Evolutionary conservation across 2,113 vertebrate genomes (phyloP), one percentile per base, ranked within the genome.

Genomic region (Gnathonemus echidnorhynchus): DNA sequence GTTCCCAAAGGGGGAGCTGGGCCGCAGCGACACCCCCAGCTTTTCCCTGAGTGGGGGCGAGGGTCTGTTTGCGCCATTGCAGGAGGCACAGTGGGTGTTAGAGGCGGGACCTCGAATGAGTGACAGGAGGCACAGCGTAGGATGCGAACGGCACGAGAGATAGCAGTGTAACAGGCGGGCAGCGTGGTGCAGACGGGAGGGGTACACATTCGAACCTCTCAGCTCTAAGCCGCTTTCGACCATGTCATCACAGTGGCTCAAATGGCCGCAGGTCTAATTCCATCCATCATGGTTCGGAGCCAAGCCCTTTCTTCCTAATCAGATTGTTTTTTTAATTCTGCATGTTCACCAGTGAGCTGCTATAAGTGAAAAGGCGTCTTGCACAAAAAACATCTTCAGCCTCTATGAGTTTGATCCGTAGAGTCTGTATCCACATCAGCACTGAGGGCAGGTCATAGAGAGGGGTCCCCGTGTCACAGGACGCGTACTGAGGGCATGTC

Each of bases 11-110:
- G 50, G n/a, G 52, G 56, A 27, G 35, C 45, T 53, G 56, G 89
- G 89, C 84, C n/a, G 27, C 35, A 45, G 42, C 3, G 89, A 86
- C 13, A 89, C 89, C 49, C 31, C 89, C 77, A 21, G 77, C 42
- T 48, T 48, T 85, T 85, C 8, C 8, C 19, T 10, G 83, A 7
- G 21, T 85, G 7, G 45, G 45, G 39, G 42, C 9, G 39, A 85
- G 45, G 24, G 39, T 48, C 21, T 45, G 7, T n/a, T 48, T 85
- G 45, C 3, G 7, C 31, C 5, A 80, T 42, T 80, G 6, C 35
- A 80, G 70, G 9, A 1, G n/a, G n/a, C 62, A 66, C n/a, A 66
- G 62, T 1, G n/a, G n/a, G 62, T 15, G 35, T 77, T 77, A 77
- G 13, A 77, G 11, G 35, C 13, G 27, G 62, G 9, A 70, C 62